Conservation (phyloP, 2,113 vertebrate species). For the Salminus brasiliensis region DNA sequence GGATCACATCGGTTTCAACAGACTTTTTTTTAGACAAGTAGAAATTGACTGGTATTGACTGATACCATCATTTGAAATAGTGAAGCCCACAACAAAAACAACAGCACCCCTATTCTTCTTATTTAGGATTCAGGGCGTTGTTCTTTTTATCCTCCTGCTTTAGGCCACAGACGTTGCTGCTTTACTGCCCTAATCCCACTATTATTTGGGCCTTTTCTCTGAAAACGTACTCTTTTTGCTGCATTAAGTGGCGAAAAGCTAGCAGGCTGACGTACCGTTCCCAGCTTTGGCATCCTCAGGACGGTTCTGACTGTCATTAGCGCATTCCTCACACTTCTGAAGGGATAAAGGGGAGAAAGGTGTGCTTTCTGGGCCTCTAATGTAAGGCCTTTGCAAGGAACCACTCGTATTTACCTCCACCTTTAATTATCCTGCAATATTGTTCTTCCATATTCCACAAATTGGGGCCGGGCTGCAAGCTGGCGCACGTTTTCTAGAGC, state of each 20-base stretch:
- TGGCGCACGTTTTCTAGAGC: constrained; percentile 65
- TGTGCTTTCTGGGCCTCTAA: constrained; percentile 55
- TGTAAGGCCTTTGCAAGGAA: constrained; percentile 58
- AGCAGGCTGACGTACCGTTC: constrained; percentile 52
- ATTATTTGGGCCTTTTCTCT: constrained; percentile 51
- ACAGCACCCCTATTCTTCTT: constrained; percentile 21
- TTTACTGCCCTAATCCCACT: constrained; percentile 54
- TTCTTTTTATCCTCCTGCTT: constrained; percentile 40
- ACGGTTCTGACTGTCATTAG: constrained; percentile 64
- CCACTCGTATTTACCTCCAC: constrained; percentile 62
- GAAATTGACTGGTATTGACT: too few species aligned
- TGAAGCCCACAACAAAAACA: constrained; percentile 35
- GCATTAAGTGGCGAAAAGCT: constrained; percentile 62
- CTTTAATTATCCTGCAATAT: constrained; percentile 68
- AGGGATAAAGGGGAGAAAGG: constrained; percentile 52
- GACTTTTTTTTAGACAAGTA: too few species aligned
- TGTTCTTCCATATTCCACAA: constrained; percentile 64
- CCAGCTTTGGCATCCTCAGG: constrained; percentile 61
- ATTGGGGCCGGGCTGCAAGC: constrained; percentile 68
- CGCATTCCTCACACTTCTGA: constrained; percentile 70
- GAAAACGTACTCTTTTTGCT: constrained; percentile 65
- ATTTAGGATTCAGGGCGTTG: constrained; percentile 26
- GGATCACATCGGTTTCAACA: too few species aligned
- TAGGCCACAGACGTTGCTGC: constrained; percentile 48
- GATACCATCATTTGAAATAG: constrained; percentile 2